These are phyloP conservation scores for Apostichopus californicus DNA, from an alignment of 35 echinoderm and acorn worm species.

Conservation along the genomic window DNA sequence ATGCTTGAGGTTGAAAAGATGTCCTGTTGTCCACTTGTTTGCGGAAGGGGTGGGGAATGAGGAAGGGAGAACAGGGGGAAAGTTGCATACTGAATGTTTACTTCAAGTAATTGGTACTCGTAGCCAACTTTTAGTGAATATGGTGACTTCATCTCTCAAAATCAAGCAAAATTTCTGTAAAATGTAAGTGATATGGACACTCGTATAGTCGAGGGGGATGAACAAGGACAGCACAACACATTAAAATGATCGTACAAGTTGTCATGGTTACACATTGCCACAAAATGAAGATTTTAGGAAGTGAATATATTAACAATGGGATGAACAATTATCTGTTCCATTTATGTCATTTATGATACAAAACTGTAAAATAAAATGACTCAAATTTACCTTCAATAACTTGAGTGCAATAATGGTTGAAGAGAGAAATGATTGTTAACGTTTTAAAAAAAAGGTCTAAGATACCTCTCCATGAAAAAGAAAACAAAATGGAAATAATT, in stretches of 20 bases:
- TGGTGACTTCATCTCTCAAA: too few relatives aligned
- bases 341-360: conserved; percentile 17
- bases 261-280: conserved; percentile 11
- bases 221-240: background rate
- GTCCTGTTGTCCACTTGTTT: too few relatives aligned
- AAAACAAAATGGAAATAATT: too few relatives aligned
- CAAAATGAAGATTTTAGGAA: background rate
- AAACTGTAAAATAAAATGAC: conserved; percentile 28
- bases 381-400: conserved; percentile 53
- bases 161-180: too few relatives aligned
- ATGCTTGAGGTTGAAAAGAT: too few relatives aligned
- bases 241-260: background rate
- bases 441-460: background rate
- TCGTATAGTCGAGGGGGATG: conserved; percentile 1
- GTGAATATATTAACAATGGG: conserved; percentile 23
- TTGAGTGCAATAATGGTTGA: conserved; percentile 44
- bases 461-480: background rate
- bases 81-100: too few relatives aligned
- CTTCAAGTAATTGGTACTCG: too few relatives aligned
- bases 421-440: conserved; percentile 15
- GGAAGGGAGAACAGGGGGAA: background rate
- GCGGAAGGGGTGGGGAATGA: too few relatives aligned
- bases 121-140: too few relatives aligned
- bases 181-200: background rate
- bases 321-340: background rate